phyloP scores from a whole-genome alignment of 2,113 vertebrate genomes.

The Mormyrus lacerda region DNA sequence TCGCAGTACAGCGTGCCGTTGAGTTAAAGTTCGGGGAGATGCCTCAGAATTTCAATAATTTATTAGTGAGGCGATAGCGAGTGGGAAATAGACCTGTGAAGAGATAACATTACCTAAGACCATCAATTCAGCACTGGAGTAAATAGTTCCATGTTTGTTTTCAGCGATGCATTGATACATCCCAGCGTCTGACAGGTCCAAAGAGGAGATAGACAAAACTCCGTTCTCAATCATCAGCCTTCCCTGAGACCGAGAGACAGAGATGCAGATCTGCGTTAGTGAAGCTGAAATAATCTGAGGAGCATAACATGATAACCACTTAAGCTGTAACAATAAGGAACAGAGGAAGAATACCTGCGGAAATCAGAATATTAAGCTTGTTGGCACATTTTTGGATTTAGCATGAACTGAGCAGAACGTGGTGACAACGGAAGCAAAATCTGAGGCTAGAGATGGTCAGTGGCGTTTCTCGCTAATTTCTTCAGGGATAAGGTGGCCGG shows the following conservation, averaged over 20 bases:
- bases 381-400: slow-evolving; percentile 25
- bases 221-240: slow-evolving; percentile 88
- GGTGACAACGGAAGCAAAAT: neutral
- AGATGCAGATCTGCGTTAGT: slow-evolving; percentile 43
- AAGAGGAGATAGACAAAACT: slow-evolving; percentile 73
- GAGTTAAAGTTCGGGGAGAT: neutral
- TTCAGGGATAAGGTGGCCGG: neutral
- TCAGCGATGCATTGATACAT: slow-evolving; percentile 95
- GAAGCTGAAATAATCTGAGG: slow-evolving; percentile 32
- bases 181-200: slow-evolving; percentile 85
- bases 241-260: slow-evolving; percentile 67
- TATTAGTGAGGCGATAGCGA: slow-evolving; percentile 43
- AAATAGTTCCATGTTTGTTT: slow-evolving; percentile 89
- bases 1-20: neutral
- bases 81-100: slow-evolving; percentile 35
- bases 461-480: neutral
- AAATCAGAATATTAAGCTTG: slow-evolving; percentile 39
- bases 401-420: slow-evolving; percentile 19
- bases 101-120: slow-evolving; percentile 77
- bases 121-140: slow-evolving; percentile 80
- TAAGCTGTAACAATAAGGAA: slow-evolving; percentile 23
- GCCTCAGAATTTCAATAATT: slow-evolving; percentile 28
- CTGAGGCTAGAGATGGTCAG: neutral
- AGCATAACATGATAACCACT: slow-evolving; percentile 34
- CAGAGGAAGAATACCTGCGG: slow-evolving; percentile 27